A percentile compares a stretch with the other conserved stretches of the same genome.
These are phyloP conservation scores for Hemicentrotus pulcherrimus DNA, from an alignment of 35 echinoderm and acorn worm species.

Conservation along the genomic window DNA sequence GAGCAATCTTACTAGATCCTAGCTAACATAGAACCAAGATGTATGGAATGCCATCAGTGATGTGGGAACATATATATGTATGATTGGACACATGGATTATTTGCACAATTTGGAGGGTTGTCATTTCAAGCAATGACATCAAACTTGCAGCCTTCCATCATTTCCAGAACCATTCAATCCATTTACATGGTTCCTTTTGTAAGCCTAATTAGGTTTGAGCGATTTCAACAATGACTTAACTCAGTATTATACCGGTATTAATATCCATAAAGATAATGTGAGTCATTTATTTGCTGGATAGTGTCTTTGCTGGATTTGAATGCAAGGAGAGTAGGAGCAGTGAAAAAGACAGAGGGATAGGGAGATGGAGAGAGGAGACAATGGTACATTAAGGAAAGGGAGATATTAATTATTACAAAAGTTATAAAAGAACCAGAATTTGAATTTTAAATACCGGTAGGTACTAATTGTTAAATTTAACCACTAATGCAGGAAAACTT, in stretches of 20 bases:
- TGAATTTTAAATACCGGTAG: no score
- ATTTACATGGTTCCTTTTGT: no score
- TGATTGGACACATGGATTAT: not conserved
- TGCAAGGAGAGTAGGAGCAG: not conserved
- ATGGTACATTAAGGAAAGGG: no score
- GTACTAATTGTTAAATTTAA: no score
- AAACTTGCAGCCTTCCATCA: not conserved
- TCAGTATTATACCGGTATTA: not conserved
- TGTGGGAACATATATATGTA: not conserved
- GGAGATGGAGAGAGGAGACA: no score
- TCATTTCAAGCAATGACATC: not conserved
- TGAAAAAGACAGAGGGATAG: not conserved
- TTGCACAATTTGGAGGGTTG: not conserved
- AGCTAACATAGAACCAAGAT: not conserved
- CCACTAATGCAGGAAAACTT: no score
- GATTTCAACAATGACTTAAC: not conserved
- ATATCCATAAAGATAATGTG: not conserved
- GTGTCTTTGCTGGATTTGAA: not conserved
- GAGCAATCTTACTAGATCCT: slow-evolving; percentile 32
- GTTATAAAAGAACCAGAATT: no score
- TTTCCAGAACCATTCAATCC: not conserved
- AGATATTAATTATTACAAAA: no score
- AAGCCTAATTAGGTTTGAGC: not conserved
- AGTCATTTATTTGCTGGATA: not conserved
- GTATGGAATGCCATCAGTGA: not conserved